Conservation (phyloP, 2,888 invertebrate species). For the Brenthis daphne region DNA sequence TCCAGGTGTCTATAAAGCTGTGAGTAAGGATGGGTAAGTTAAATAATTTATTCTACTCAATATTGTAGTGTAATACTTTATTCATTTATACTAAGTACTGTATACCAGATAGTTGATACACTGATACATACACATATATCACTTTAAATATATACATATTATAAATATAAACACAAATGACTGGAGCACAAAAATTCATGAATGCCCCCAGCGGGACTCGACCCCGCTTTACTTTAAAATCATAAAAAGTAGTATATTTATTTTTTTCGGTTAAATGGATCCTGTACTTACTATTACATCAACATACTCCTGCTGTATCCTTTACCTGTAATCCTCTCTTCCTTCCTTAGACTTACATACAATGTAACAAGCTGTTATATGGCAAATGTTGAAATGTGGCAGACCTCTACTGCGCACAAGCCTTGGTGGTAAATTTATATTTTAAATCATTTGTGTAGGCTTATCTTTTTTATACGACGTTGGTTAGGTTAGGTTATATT, state of each 20-base stretch:
- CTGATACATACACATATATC: too few relatives aligned
- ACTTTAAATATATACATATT: too few relatives aligned
- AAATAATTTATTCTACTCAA: not conserved
- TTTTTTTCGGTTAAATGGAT: not conserved
- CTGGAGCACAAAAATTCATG: too few relatives aligned
- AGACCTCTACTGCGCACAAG: constrained; percentile 50
- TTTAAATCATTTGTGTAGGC: not conserved
- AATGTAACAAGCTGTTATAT: constrained; percentile 65
- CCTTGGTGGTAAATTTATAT: constrained; percentile 68
- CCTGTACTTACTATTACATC: too few relatives aligned
- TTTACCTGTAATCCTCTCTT: constrained; percentile 17
- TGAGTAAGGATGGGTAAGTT: constrained; percentile 63
- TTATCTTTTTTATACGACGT: not conserved
- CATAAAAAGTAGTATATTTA: not conserved
- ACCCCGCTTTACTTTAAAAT: not conserved
- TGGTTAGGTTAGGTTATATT: too few relatives aligned
- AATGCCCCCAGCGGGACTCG: too few relatives aligned
- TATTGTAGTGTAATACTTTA: too few relatives aligned
- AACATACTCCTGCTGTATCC: not conserved
- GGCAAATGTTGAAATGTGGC: constrained; percentile 66
- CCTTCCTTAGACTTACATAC: constrained; percentile 56
- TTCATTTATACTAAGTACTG: too few relatives aligned
- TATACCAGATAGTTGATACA: too few relatives aligned
- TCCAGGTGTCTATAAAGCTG: constrained; percentile 66
- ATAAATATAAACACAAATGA: too few relatives aligned